phyloP scores from a whole-genome alignment of 2,888 invertebrate species.

The Phaonia tiefii region DNA sequence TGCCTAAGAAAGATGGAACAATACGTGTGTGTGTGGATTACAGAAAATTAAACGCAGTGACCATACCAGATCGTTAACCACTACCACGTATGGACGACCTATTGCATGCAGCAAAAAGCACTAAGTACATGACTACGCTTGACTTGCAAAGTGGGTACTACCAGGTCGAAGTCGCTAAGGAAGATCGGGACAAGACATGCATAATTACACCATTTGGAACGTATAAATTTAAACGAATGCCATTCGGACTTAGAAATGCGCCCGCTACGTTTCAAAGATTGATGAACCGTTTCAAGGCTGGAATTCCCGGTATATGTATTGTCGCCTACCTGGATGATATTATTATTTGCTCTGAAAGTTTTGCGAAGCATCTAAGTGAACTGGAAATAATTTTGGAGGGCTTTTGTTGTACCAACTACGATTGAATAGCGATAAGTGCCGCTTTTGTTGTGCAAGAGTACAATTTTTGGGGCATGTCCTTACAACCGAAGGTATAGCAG shows the following conservation, averaged over 20 bases:
- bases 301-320: slow-evolving; percentile 47
- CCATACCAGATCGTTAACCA: slow-evolving; percentile 73
- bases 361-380: slow-evolving; percentile 71
- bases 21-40: slow-evolving; percentile 73
- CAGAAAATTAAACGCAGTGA: slow-evolving; percentile 71
- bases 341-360: too few relatives aligned
- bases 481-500: slow-evolving; percentile 69
- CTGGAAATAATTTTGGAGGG: slow-evolving; percentile 65
- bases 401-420: slow-evolving; percentile 67
- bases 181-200: slow-evolving; percentile 72
- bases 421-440: slow-evolving; percentile 70
- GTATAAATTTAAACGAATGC: slow-evolving; percentile 73
- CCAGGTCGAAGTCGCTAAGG: slow-evolving; percentile 71
- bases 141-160: slow-evolving; percentile 76
- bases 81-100: too few relatives aligned
- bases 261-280: slow-evolving; percentile 72
- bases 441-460: slow-evolving; percentile 63
- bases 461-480: slow-evolving; percentile 74
- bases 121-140: slow-evolving; percentile 72
- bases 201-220: slow-evolving; percentile 75
- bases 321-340: slow-evolving; percentile 69
- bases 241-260: slow-evolving; percentile 74
- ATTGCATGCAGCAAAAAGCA: slow-evolving; percentile 70
- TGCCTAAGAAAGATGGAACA: slow-evolving; percentile 71
- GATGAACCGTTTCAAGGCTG: slow-evolving; percentile 71